These are phyloP conservation scores for Pangasius macronema DNA, from an alignment of 2,797 vertebrate species.

Conservation along the genomic window DNA sequence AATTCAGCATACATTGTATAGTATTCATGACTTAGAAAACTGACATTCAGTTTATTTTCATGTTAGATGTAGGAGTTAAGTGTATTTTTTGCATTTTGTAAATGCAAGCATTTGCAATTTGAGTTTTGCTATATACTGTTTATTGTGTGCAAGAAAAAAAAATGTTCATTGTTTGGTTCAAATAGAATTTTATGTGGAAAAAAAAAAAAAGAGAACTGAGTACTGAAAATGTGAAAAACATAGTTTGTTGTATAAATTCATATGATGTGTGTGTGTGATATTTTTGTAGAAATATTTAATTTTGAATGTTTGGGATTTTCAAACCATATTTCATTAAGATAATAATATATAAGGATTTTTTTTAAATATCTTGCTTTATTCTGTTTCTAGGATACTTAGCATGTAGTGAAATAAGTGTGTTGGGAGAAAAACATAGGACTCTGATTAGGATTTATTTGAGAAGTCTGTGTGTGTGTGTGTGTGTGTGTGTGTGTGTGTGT, in stretches of 20 bases:
- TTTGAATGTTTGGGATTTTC: not conserved
- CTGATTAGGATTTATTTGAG: constrained; percentile 26
- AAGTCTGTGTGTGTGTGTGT: constrained; percentile 18
- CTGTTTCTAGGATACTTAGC: not conserved
- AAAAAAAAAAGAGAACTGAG: not conserved
- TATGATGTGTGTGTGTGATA: not conserved
- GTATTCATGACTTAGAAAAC: not conserved
- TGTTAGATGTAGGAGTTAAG: not conserved
- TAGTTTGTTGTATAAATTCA: not conserved
- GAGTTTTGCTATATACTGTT: not conserved
- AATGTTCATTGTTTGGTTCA: not conserved
- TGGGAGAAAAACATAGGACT: not conserved
- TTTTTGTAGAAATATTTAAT: not conserved
- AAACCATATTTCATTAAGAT: not conserved
- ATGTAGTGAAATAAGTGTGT: not conserved
- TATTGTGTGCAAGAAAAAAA: not conserved
- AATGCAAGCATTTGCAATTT: no score
- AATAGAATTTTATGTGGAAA: not conserved
- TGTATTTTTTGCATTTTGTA: no score
- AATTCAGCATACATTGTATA: not conserved
- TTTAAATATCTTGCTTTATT: not conserved
- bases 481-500: constrained; percentile 16
- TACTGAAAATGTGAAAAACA: not conserved
- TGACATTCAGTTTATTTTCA: no score
- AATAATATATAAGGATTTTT: not conserved